Base-by-base conservation (phyloP, 92 coral and sea anemone genomes). In the Zoanthus solanderi region DNA sequence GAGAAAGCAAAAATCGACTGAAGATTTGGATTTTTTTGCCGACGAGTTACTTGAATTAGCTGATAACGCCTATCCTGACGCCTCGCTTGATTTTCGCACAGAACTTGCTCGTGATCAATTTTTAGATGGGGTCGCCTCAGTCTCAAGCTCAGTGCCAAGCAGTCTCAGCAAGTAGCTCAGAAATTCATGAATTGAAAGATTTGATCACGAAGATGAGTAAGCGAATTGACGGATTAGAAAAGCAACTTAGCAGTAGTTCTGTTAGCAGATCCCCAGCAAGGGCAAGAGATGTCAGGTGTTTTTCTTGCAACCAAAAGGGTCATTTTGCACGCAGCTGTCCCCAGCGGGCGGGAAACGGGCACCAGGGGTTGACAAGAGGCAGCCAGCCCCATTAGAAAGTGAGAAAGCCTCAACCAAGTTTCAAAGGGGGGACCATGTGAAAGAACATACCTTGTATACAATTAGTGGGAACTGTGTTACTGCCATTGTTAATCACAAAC, bases 321-420 rank as follows among this genome's bases (percentile, higher is more conserved):
- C 72, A 67, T 67, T 67, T 67, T 67, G 72, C 72, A 7, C 72
- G 72, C 16, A 67, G 15, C 23, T 67, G 72, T 29, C 72, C 72
- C 72, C 16, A 67, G 72, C 72, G 23, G 72, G 72, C 34, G 72
- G 72, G 32, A 67, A 67, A 67, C 31, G 31, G 34, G 72, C 15
- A 67, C 34, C 42, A 87, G 87, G 60, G 89, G 75, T 88, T 84
- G 89, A 44, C 84, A 44, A 10, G 92, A 88, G 81, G 88, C 92
- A 71, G 78, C 63, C 92, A 84, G 74, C 31, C 89, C 88, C 87
- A 82, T 85, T 72, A 57, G 17, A 44, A 84, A 78, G 34, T 28
- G 28, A 78, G 47, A 46, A 12, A 53, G 75, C 85, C 79, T 78
- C 90, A 85, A 87, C 85, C 68, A 69, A 76, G 79, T 58, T 58